Evolutionary conservation across 2,797 vertebrate species (phyloP).

Genomic region (Lycodopsis pacificus): DNA sequence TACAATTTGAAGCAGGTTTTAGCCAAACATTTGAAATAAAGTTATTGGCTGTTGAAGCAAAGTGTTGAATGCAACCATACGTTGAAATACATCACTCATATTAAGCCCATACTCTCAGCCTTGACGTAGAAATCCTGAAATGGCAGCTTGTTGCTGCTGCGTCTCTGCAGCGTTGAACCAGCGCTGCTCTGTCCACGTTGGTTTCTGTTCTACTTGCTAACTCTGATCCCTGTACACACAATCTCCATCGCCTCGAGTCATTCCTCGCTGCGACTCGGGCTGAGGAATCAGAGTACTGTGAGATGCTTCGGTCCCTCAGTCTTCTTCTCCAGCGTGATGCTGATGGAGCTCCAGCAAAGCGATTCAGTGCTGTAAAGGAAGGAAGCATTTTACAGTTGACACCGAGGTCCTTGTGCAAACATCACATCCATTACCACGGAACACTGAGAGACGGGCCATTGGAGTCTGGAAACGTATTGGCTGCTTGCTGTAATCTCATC

Average conservation of each 20-base stretch:
- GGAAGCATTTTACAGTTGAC: constrained; percentile 53
- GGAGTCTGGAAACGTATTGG: constrained; percentile 46
- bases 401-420: constrained; percentile 44
- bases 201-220: constrained; percentile 25
- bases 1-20: neutral
- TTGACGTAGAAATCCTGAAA: neutral
- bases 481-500: constrained; percentile 38
- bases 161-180: neutral
- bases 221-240: constrained; percentile 38
- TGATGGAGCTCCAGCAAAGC: constrained; percentile 40
- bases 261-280: constrained; percentile 10
- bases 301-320: constrained; percentile 10
- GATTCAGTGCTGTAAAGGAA: constrained; percentile 35
- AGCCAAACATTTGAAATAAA: neutral
- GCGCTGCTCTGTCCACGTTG: neutral
- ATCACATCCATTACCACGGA: constrained; percentile 34
- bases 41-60: neutral
- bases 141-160: neutral
- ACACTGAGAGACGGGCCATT: constrained; percentile 30
- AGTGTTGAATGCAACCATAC: neutral
- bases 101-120: neutral
- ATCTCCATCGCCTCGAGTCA: constrained; percentile 22
- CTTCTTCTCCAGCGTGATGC: constrained; percentile 29
- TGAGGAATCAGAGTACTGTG: constrained; percentile 30
- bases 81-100: neutral